A percentile compares a stretch with the other conserved stretches of the same genome.
These are phyloP conservation scores for Hypotaenidia philippensis DNA, from an alignment of 2,797 vertebrate genomes.

Conservation along the genomic window DNA sequence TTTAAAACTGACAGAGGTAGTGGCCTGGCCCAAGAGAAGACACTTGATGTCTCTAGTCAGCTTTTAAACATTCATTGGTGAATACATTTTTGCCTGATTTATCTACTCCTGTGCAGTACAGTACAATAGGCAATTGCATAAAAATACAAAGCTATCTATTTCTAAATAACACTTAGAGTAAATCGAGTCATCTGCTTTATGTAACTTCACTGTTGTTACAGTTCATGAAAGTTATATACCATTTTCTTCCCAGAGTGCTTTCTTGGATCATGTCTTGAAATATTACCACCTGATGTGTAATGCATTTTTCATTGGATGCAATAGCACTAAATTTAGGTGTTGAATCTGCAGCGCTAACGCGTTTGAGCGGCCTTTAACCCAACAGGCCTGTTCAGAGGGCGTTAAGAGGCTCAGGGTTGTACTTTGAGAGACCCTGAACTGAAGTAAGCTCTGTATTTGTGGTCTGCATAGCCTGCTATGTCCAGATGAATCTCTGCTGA, in stretches of 20 bases:
- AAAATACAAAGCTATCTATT: background rate
- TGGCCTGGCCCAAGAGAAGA: background rate
- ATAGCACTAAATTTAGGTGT: background rate
- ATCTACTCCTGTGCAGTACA: background rate
- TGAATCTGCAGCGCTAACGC: background rate
- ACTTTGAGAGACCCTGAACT: background rate
- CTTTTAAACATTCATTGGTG: background rate
- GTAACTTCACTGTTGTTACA: background rate
- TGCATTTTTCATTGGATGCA: background rate
- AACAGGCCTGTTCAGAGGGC: background rate
- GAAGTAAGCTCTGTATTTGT: background rate
- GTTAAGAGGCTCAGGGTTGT: background rate
- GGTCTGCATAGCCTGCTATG: background rate
- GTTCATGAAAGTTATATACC: background rate
- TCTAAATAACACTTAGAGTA: background rate
- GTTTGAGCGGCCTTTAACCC: background rate
- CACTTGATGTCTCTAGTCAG: background rate
- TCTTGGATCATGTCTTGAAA: background rate
- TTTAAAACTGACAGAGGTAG: background rate
- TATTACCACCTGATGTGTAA: background rate
- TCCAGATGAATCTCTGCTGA: background rate
- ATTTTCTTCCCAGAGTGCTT: background rate
- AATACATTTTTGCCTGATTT: background rate
- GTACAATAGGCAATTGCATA: background rate
- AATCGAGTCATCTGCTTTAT: background rate